Evolutionary conservation across 1,140 invertebrate species (phyloP), one percentile per base, ranked within the genome.

Genomic region (Galleria mellonella): DNA sequence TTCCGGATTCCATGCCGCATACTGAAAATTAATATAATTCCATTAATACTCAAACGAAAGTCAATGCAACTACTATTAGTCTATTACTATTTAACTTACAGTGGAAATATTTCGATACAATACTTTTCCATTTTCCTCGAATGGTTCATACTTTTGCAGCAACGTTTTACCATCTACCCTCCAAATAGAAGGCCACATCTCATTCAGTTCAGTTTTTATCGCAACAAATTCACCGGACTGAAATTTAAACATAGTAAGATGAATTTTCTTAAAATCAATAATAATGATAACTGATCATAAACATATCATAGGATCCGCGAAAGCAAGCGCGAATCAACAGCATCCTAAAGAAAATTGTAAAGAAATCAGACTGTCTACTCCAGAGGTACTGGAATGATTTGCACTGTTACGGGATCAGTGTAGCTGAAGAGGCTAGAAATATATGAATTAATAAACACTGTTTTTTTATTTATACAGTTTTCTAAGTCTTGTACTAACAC

Each of bases 51-150:
- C 17, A n/a, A n/a, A 32, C 10, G 9, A 43, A 35, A 23, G 29
- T 23, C 17, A 23, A 23, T 3, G 2, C 17, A 23, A 46, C n/a
- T n/a, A n/a, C n/a, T n/a, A 23, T 23, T 23, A 23, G 17, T 23
- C 6, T 23, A 2, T 23, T 29, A 43, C 32, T 37, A 29, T 33
- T 39, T 17, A 10, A n/a, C 33, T 90, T 89, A 96, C 94, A 73
- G 93, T 95, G 10, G 94, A 95, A 86, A 95, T 94, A 88, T 95
- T 96, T 62, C 91, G 89, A 68, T 96, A 96, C 32, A 95, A 87
- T 33, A 91, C 92, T 81, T 92, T 91, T 38, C 94, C 94, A 77
- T 94, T 92, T 52, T 94, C 90, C 51, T 92, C 89, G 81, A 94
- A 95, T 9, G 94, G 92, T 72, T 95, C 93, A 67, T 94, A 96